phyloP scores from a whole-genome alignment of 2,888 invertebrate species.

The Coenonympha arcania region DNA sequence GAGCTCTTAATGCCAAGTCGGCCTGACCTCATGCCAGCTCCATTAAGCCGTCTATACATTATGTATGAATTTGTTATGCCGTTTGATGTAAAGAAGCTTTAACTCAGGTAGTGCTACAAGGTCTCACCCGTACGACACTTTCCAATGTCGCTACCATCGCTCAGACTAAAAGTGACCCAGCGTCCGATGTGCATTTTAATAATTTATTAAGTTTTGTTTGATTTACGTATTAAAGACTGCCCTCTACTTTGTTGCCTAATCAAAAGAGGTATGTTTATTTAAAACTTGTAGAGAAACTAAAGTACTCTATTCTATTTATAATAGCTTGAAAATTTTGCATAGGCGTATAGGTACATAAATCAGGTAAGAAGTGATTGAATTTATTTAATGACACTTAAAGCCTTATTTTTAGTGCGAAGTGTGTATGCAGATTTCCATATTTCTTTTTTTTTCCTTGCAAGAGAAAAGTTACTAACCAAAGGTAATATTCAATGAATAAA shows the following conservation, averaged over 20 bases:
- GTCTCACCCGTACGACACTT: slow-evolving; percentile 50
- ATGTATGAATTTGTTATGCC: slow-evolving; percentile 75
- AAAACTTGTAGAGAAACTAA: too few relatives aligned
- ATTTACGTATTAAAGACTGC: slow-evolving; percentile 3
- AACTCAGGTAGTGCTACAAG: slow-evolving; percentile 66
- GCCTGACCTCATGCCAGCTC: slow-evolving; percentile 71
- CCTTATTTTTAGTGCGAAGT: too few relatives aligned
- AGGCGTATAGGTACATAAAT: too few relatives aligned
- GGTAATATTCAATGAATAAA: too few relatives aligned
- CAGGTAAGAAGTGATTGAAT: too few relatives aligned
- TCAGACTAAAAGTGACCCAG: slow-evolving; percentile 23
- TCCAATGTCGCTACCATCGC: slow-evolving; percentile 24
- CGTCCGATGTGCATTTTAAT: slow-evolving; percentile 15
- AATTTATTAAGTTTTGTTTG: slow-evolving; percentile 13
- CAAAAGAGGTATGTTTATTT: too few relatives aligned
- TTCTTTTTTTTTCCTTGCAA: too few relatives aligned
- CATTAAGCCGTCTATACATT: slow-evolving; percentile 74
- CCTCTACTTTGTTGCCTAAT: background rate
- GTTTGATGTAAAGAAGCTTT: slow-evolving; percentile 74
- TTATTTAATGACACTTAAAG: too few relatives aligned
- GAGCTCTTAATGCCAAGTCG: slow-evolving; percentile 72
- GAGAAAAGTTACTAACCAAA: too few relatives aligned
- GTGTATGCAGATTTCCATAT: too few relatives aligned
- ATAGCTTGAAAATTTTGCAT: too few relatives aligned
- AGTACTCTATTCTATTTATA: too few relatives aligned